A percentile compares a stretch with the other conserved stretches of the same genome.
These are phyloP conservation scores for Pyrgus malvae DNA, from an alignment of 2,888 invertebrate species.

Conservation along the genomic window DNA sequence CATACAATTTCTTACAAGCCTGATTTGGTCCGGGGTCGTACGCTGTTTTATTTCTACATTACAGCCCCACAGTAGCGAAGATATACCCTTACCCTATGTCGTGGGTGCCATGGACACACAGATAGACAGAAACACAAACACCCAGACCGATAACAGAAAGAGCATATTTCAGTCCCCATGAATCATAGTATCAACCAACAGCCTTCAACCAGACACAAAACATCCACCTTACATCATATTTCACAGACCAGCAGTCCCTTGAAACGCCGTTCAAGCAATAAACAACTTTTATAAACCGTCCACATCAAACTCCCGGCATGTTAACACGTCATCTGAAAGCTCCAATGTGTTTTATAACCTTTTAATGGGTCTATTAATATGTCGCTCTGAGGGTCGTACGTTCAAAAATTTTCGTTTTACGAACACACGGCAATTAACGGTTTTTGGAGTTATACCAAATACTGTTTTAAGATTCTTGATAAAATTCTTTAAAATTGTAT, in stretches of 20 bases:
- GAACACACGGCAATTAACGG: not conserved
- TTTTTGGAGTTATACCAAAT: slow-evolving; percentile 10
- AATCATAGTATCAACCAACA: not conserved
- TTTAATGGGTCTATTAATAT: slow-evolving; percentile 23
- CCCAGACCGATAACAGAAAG: no score
- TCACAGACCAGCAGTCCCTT: not conserved
- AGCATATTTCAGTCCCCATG: no score
- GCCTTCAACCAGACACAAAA: not conserved
- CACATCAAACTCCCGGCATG: slow-evolving; percentile 8
- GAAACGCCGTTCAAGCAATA: not conserved
- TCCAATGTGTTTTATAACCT: slow-evolving; percentile 19
- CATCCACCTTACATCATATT: not conserved
- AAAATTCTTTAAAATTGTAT: not conserved
- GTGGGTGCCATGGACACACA: no score
- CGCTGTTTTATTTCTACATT: no score
- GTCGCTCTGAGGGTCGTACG: slow-evolving; percentile 8
- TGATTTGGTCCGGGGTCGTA: no score
- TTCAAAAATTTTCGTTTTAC: slow-evolving; percentile 12
- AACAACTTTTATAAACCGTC: slow-evolving; percentile 5
- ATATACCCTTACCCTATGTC: no score
- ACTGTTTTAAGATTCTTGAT: slow-evolving; percentile 4
- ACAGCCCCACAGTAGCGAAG: no score
- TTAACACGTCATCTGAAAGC: slow-evolving; percentile 14
- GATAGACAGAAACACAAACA: no score
- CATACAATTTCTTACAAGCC: no score